Percentiles rank a stretch among this genome's conserved stretches.
Evolutionary conservation across 2,113 vertebrate genomes (phyloP).

Genomic region (Chaetura pelagica): DNA sequence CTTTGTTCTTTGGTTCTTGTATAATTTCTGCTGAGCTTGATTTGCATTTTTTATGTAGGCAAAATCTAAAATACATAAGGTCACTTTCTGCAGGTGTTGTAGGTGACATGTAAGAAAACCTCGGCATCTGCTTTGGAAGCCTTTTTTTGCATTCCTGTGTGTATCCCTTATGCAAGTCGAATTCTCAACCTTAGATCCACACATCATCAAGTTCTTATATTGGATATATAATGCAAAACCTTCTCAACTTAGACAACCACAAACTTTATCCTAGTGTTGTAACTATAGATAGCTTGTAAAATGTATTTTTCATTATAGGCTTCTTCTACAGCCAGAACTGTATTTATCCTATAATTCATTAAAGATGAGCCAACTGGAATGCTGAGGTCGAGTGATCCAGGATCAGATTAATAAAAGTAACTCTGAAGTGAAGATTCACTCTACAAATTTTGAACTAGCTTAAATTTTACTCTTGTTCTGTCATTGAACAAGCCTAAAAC

Average conservation of each 20-base stretch:
- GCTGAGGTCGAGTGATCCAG: neutral
- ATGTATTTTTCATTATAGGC: neutral
- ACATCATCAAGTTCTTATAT: neutral
- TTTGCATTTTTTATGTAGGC: constrained; percentile 1
- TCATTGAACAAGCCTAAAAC: neutral
- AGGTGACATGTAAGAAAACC: neutral
- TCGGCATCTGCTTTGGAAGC: neutral
- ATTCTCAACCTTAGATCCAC: neutral
- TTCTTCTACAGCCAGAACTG: neutral
- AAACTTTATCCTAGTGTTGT: neutral
- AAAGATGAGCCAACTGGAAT: neutral
- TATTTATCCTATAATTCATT: neutral
- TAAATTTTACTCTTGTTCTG: neutral
- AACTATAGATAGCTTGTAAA: neutral
- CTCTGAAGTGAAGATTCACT: neutral
- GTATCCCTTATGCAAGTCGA: constrained; percentile 10
- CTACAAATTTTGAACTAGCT: neutral
- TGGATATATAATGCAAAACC: neutral
- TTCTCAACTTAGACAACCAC: neutral
- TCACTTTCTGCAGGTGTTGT: constrained; percentile 22
- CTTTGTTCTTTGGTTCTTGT: neutral
- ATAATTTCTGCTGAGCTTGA: neutral
- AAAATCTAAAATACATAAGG: neutral
- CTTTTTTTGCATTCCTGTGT: neutral
- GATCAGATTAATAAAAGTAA: neutral